Base-by-base conservation (phyloP, 2,113 vertebrate genomes). In the Alaudala cheleensis region DNA sequence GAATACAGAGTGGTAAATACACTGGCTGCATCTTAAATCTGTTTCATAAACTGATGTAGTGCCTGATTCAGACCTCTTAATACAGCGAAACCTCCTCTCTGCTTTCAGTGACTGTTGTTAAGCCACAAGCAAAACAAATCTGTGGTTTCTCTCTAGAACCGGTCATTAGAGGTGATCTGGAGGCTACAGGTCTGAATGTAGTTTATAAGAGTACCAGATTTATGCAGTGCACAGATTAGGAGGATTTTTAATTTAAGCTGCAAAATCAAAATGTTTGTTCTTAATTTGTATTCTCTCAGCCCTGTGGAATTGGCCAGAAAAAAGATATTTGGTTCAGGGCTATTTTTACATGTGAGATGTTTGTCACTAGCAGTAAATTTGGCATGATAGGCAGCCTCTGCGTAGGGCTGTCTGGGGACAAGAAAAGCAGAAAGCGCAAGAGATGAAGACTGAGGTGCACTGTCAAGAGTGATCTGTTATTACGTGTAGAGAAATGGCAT, bases 281-380 rank as follows among this genome's bases (percentile, higher is more conserved):
- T 70, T 33, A 21, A 31, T 92, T 45, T 89, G n/a, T 84, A 40
- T 90, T 86, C 69, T 62, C 31, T 73, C 45, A 81, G 69, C n/a
- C 33, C 45, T 24, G 40, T 86, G 81, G 74, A 92, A 61, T 28
- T 82, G 71, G 57, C 24, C 74, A 85, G 82, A 65, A 85, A 91
- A 71, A 71, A 25, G 22, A 44, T 89, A 84, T 81, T 90, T 92
- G 26, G 23, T 90, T 93, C 58, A 79, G 74, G 61, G 42, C 78
- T 96, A 91, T 93, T 97, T 96, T 94, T 94, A 87, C 21, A 66
- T 71, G 53, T 1, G 9, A 92, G 37, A n/a, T 89, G 54, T 91
- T 97, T 96, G 71, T 90, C 88, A 70, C 60, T 85, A 81, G 64
- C 71, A 85, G 81, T 77, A 95, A 88, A 92, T 74, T 45, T 83